Base-by-base conservation (phyloP, 1,140 invertebrate species). In the Cydia fagiglandana region DNA sequence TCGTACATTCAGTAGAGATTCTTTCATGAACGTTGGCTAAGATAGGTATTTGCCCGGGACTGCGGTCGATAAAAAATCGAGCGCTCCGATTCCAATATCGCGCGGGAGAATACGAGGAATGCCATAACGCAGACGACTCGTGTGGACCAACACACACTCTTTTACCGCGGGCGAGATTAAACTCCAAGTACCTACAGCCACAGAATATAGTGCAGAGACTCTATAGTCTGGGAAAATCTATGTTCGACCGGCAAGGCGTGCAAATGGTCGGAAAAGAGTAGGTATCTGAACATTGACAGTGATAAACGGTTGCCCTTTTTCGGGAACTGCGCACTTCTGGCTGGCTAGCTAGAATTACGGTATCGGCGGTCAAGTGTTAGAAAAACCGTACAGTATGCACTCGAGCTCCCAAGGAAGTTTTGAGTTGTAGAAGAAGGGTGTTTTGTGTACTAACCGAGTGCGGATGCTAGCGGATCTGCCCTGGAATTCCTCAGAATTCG, bases 91-190 rank as follows among this genome's bases (percentile, higher is more conserved):
- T 70, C 66, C 66, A 70, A 70, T 70, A 70, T 70, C 66, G 66
- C 15, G 30, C 38, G 30, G 66, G 30, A n/a, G 66, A 38, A 70
- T 70, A 38, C 15, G n/a, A 70, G 66, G 66, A 70, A 70, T 70
- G 66, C 66, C 66, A 70, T 70, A 70, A 41, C 28, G 66, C 30
- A 70, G 66, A 68, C 64, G 64, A 38, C 56, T 70, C 30, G 34
- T 70, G 66, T 70, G 66, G 66, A 70, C 66, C 66, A 70, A 70
- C 66, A 70, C 66, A 68, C 30, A 68, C 64, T 34, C 64, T 41
- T 41, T 70, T 70, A 70, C n/a, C 17, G 66, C 30, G 15, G 17
- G 30, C 66, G 34, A 70, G 66, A 70, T 70, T 70, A 70, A 70
- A 70, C 30, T 41, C 34, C 30, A 17, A 41, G n/a, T 68, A 68